Base-by-base conservation (phyloP, 2,888 invertebrate species). In the Hymenopus coronatus region DNA sequence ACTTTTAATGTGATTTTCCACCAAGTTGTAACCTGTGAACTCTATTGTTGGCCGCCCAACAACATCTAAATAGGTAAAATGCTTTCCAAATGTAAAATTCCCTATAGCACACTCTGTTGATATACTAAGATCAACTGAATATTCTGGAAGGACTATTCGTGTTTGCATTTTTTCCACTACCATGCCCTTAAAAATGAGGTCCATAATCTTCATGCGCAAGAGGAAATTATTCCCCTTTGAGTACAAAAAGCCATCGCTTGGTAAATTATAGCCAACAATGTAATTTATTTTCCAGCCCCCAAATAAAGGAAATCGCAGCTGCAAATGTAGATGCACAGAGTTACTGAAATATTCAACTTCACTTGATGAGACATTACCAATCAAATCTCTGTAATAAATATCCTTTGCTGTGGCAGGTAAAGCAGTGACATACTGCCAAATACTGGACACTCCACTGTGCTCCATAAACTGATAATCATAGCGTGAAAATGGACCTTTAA, bases 321-420 rank as follows among this genome's bases (percentile, higher is more conserved):
- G 27, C 25, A 85, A 8, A 8, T 25, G n/a, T 27, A 85, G 3
- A 25, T 85, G 14, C 27, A 85, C 28, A 12, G 15, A 46, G 27
- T 85, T 27, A 25, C 20, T 25, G 3, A 46, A 28, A 85, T 46
- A n/a, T 85, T 40, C 25, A 8, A 85, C 40, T 46, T 46, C 40
- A 27, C 46, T 46, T 25, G 85, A 27, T 25, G 85, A 85, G n/a
- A 85, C n/a, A 85, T 85, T 85, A 15, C 85, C 46, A 46, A 85
- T 85, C n/a, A n/a, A 2, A 85, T 85, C 85, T 46, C 9, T 85
- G 85, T 85, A 85, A 46, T 85, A 85, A 46, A 85, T 85, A 46
- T 85, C 85, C n/a, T 85, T 85, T 46, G 85, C 85, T 85, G 85
- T 54, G 9, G 85, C 46, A 28, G 85, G 85, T 12, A 85, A 27